phyloP scores from a whole-genome alignment of 2,113 vertebrate genomes.

The Hippopotamus amphibius region DNA sequence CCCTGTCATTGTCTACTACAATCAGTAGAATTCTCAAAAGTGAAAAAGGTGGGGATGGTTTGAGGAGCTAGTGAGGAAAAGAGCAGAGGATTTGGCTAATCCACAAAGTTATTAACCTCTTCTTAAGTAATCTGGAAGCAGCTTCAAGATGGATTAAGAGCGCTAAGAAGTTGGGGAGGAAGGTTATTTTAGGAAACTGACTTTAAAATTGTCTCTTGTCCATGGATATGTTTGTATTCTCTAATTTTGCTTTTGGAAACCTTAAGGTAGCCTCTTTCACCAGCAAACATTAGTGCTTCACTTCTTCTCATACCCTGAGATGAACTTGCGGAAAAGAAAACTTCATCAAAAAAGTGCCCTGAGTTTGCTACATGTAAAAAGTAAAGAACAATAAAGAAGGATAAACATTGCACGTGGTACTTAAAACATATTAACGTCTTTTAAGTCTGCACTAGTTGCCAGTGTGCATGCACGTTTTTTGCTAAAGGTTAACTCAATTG shows the following conservation, averaged over 20 bases:
- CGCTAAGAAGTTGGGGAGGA: no score
- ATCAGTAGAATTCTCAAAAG: not conserved
- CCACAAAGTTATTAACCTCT: not conserved
- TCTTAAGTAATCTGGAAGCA: conserved; percentile 15
- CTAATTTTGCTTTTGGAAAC: conserved; percentile 38
- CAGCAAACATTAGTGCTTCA: not conserved
- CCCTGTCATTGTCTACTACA: not conserved
- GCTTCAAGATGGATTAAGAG: not conserved
- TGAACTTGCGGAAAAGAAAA: conserved; percentile 24
- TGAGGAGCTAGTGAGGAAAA: not conserved
- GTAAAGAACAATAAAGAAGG: conserved; percentile 32
- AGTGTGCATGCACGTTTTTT: conserved; percentile 79
- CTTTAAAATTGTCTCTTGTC: conserved; percentile 34
- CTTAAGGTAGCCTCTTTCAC: not conserved
- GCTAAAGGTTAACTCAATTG: conserved; percentile 87
- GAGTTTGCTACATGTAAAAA: conserved; percentile 38
- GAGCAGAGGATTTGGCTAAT: not conserved
- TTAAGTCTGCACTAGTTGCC: conserved; percentile 56
- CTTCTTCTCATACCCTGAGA: not conserved
- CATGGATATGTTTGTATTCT: not conserved
- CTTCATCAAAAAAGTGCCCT: conserved; percentile 4
- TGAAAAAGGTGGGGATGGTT: not conserved
- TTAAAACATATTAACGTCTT: not conserved
- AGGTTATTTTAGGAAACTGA: conserved; percentile 49
- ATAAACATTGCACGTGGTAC: not conserved